These are phyloP conservation scores for Camptogramma bilineatum DNA, from an alignment of 2,888 invertebrate genomes.

Conservation along the genomic window DNA sequence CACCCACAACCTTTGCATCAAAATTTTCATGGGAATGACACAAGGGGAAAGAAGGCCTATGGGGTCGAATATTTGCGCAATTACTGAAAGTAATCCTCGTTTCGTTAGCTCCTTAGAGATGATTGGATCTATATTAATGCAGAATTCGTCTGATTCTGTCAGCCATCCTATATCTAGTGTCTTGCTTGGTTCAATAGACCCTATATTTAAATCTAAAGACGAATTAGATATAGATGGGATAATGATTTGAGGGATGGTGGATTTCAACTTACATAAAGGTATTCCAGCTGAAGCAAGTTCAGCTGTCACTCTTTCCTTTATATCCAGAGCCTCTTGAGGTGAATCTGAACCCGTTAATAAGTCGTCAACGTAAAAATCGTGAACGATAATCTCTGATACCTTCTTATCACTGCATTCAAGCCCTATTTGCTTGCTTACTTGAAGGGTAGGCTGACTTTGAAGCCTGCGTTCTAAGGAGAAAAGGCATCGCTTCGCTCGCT, in stretches of 20 bases:
- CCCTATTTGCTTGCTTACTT: conserved; percentile 24
- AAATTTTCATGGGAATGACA: conserved; percentile 44
- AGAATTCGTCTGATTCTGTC: conserved; percentile 40
- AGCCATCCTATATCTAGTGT: conserved; percentile 48
- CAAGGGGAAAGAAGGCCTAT: conserved; percentile 42
- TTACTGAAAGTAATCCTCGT: conserved; percentile 38
- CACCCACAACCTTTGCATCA: conserved; percentile 46
- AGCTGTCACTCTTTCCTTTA: conserved; percentile 8
- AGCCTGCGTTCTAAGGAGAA: conserved; percentile 15
- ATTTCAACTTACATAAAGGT: conserved; percentile 16
- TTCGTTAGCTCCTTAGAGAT: conserved; percentile 44
- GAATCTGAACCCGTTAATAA: conserved; percentile 12
- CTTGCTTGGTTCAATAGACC: conserved; percentile 33
- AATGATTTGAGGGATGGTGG: conserved; percentile 12
- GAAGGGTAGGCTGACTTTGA: conserved; percentile 2
- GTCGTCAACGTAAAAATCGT: conserved; percentile 39
- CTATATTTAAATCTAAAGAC: conserved; percentile 17
- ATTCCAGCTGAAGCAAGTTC: conserved; percentile 14
- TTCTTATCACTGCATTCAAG: conserved; percentile 17
- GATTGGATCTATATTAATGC: conserved; percentile 30
- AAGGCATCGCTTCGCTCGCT: conserved; percentile 39
- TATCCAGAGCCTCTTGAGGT: not conserved
- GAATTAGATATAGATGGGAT: not conserved
- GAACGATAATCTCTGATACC: conserved; percentile 5
- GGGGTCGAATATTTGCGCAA: conserved; percentile 44